Percentiles rank a stretch among this genome's conserved stretches.
phyloP scores from a whole-genome alignment of 2,888 invertebrate genomes.

The Steinernema hermaphroditum region DNA sequence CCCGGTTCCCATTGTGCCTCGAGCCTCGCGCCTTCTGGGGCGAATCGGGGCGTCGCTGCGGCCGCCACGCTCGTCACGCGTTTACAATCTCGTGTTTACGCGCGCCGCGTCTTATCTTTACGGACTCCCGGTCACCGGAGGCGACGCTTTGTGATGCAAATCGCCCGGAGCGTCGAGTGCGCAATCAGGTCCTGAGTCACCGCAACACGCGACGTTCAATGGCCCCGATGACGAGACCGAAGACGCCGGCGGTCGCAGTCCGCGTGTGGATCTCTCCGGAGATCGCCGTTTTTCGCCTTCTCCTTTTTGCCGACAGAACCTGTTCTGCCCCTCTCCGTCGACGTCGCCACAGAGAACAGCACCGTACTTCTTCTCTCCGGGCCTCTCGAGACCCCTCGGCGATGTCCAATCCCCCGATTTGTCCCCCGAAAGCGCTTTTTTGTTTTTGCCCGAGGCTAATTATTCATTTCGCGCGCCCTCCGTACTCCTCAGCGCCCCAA shows the following conservation, averaged over 20 bases:
- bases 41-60: not conserved
- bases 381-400: too few species aligned
- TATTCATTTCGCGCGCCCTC: constrained; percentile 21
- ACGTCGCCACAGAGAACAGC: too few species aligned
- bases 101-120: not conserved
- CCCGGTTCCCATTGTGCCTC: too few species aligned
- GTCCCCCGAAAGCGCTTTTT: not conserved
- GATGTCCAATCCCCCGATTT: too few species aligned
- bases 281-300: too few species aligned
- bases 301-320: too few species aligned
- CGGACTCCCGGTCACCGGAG: constrained; percentile 5
- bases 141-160: constrained; percentile 29
- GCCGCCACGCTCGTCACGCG: constrained; percentile 1
- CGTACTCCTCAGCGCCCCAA: not conserved
- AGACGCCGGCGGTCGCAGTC: too few species aligned
- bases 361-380: too few species aligned
- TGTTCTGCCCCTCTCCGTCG: too few species aligned
- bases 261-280: too few species aligned
- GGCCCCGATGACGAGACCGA: constrained; percentile 9
- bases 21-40: not conserved
- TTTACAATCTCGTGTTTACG: constrained; percentile 24
- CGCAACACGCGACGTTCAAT: not conserved
- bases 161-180: constrained; percentile 10
- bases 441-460: constrained; percentile 21
- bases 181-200: constrained; percentile 20